Evolutionary conservation across 2,888 invertebrate genomes (phyloP).

Genomic region (Drosophila hamatofila): DNA sequence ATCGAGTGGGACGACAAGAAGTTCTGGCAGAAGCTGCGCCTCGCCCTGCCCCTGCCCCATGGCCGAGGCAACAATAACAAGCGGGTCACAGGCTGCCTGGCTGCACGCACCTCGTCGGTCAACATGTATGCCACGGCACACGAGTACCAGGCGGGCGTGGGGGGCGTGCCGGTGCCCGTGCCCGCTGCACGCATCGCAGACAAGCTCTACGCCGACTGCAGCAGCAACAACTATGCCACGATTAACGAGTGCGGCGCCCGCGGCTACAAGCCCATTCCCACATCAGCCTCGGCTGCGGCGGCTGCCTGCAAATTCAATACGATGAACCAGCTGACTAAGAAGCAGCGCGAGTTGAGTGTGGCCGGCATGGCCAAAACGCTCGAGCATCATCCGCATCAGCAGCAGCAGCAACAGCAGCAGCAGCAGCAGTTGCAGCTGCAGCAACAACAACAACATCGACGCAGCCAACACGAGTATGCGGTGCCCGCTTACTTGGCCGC

Average conservation of each 20-base stretch:
- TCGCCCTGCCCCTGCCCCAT: conserved; percentile 91
- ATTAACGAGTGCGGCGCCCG: conserved; percentile 84
- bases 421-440: conserved; percentile 33
- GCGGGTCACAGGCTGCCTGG: conserved; percentile 75
- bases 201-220: conserved; percentile 82
- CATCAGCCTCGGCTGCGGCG: conserved; percentile 75
- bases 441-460: conserved; percentile 67
- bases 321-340: conserved; percentile 80
- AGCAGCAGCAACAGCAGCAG: conserved; percentile 64
- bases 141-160: conserved; percentile 41
- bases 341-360: conserved; percentile 65
- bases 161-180: conserved; percentile 39
- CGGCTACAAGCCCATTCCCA: conserved; percentile 83
- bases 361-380: conserved; percentile 76
- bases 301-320: conserved; percentile 84
- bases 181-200: conserved; percentile 65
- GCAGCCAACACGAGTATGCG: conserved; percentile 85
- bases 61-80: conserved; percentile 79
- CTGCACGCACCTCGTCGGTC: conserved; percentile 85
- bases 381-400: conserved; percentile 71
- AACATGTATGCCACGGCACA: conserved; percentile 58
- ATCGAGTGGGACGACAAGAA: conserved; percentile 97
- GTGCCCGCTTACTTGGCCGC: conserved; percentile 82
- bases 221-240: conserved; percentile 84
- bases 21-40: conserved; percentile 98